phyloP scores from a whole-genome alignment of 2,797 vertebrate species.

The Pangasius sanitwongsei region DNA sequence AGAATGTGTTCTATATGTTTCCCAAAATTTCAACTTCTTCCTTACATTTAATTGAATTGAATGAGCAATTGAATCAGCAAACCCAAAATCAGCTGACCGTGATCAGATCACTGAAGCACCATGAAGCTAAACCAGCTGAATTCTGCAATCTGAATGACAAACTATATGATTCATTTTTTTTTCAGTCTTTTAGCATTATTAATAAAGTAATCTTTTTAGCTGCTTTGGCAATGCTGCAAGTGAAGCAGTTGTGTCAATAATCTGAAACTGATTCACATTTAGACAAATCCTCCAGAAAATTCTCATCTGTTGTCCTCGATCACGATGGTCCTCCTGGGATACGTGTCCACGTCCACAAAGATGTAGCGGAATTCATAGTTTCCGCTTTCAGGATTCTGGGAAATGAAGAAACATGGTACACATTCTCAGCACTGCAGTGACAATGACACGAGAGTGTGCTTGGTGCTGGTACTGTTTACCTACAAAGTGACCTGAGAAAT shows the following conservation, averaged over 20 bases:
- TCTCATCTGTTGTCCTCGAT: slow-evolving; percentile 89
- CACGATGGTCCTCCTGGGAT: slow-evolving; percentile 86
- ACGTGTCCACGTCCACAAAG: slow-evolving; percentile 87
- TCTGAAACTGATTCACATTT: background rate
- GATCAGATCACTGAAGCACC: background rate
- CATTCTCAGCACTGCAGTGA: background rate
- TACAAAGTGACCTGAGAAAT: background rate
- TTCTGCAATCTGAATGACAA: background rate
- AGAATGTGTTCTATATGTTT: background rate
- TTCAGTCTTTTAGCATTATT: background rate
- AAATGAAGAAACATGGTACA: slow-evolving; percentile 45
- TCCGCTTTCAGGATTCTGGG: slow-evolving; percentile 85
- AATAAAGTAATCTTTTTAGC: background rate
- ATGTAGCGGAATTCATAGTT: slow-evolving; percentile 89
- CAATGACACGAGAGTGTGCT: background rate
- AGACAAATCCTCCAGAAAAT: background rate
- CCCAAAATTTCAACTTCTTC: background rate
- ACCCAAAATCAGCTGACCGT: too few species aligned
- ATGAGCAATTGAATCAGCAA: background rate
- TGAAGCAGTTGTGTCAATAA: background rate
- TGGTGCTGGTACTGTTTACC: background rate
- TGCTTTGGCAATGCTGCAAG: background rate
- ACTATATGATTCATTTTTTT: too few species aligned
- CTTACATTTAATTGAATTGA: background rate
- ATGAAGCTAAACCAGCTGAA: background rate